phyloP scores from a whole-genome alignment of 2,888 invertebrate species.

The Rhaphigaster nebulosa region DNA sequence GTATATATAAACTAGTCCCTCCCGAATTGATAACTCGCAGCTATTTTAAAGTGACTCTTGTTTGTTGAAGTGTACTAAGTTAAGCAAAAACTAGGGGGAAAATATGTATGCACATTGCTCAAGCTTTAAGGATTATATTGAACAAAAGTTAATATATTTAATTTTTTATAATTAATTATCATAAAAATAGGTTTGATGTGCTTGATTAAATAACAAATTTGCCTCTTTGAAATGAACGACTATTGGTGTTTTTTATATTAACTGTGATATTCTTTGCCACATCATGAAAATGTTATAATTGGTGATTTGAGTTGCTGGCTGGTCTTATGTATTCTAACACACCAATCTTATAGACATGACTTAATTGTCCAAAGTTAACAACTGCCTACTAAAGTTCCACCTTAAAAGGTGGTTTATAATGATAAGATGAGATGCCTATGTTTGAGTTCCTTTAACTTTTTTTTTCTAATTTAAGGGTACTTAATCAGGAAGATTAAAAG shows the following conservation, averaged over 20 bases:
- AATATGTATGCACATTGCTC: conserved; percentile 59
- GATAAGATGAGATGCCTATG: not conserved
- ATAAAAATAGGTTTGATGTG: conserved; percentile 52
- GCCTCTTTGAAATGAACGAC: conserved; percentile 51
- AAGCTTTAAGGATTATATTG: conserved; percentile 57
- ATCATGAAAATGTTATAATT: conserved; percentile 27
- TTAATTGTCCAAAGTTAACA: conserved; percentile 41
- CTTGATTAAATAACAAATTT: conserved; percentile 54
- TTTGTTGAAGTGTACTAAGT: conserved; percentile 40
- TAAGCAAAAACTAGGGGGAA: conserved; percentile 34
- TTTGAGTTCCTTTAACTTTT: conserved; percentile 46
- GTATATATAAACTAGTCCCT: conserved; percentile 59
- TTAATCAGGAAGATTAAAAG: conserved; percentile 40
- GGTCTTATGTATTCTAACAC: conserved; percentile 46
- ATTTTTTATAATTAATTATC: conserved; percentile 52
- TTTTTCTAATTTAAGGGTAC: conserved; percentile 39
- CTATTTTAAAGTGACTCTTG: conserved; percentile 51
- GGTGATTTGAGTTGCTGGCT: conserved; percentile 53
- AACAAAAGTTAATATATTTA: conserved; percentile 50
- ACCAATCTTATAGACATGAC: conserved; percentile 37
- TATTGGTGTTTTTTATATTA: conserved; percentile 56
- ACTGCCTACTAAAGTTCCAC: conserved; percentile 6
- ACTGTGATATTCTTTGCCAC: conserved; percentile 59
- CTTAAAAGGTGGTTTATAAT: not conserved
- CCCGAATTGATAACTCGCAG: conserved; percentile 56